These are phyloP conservation scores for Phenganax stokvisi DNA, from an alignment of 92 coral and sea anemone genomes.

Conservation along the genomic window DNA sequence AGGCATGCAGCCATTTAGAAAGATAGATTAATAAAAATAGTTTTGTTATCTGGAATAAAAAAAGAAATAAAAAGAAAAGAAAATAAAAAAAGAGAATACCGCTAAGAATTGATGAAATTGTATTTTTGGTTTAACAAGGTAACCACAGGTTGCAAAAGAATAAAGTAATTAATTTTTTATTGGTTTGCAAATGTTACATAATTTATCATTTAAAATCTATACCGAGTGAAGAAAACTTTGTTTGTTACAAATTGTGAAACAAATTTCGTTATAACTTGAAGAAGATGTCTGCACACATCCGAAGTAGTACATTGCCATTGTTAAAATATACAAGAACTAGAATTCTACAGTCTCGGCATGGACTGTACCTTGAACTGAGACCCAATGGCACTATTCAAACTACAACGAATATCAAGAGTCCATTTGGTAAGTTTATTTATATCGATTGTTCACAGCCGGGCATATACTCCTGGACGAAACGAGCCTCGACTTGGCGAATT, in stretches of 20 bases:
- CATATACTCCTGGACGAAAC: neutral
- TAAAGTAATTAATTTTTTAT: slow-evolving; percentile 40
- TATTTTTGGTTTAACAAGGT: neutral
- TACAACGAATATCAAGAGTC: slow-evolving; percentile 63
- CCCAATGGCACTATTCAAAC: slow-evolving; percentile 67
- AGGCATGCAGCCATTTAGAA: too few species aligned
- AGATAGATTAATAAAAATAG: too few species aligned
- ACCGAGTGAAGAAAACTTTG: too few species aligned
- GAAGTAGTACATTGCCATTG: slow-evolving; percentile 47
- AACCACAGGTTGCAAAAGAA: neutral
- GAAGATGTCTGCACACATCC: slow-evolving; percentile 28
- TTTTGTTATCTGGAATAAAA: too few species aligned
- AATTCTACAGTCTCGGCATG: slow-evolving; percentile 62
- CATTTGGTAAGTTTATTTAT: slow-evolving; percentile 50
- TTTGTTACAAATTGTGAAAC: neutral
- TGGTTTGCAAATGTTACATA: slow-evolving; percentile 36
- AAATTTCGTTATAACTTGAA: neutral
- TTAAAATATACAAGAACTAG: slow-evolving; percentile 72
- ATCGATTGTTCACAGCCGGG: neutral
- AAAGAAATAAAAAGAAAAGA: neutral
- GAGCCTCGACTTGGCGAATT: neutral
- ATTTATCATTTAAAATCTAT: neutral
- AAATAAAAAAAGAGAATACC: neutral
- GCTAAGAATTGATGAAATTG: neutral
- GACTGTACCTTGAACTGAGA: slow-evolving; percentile 75